Conservation (phyloP, 1,140 invertebrate species). For the Lerema accius region DNA sequence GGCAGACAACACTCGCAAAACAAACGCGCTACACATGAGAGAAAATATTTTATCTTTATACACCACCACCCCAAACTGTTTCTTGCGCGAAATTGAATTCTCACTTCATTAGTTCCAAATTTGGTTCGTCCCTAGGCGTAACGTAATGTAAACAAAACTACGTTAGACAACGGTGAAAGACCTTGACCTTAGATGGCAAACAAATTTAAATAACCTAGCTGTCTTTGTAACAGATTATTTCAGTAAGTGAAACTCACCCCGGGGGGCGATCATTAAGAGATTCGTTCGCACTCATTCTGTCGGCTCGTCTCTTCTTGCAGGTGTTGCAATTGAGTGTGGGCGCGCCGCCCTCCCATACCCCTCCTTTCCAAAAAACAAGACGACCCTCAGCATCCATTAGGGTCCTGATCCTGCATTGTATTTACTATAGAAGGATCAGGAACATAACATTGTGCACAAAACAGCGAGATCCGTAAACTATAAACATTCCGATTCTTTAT, state of each 20-base stretch:
- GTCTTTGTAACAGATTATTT: conserved; percentile 1
- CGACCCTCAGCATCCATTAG: conserved; percentile 73
- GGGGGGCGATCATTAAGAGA: conserved; percentile 48
- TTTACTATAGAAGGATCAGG: background rate
- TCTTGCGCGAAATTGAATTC: conserved; percentile 24
- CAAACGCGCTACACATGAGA: conserved; percentile 16
- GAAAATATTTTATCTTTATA: conserved; percentile 24
- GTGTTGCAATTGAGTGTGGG: conserved; percentile 70
- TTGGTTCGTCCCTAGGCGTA: conserved; percentile 6
- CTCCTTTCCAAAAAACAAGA: conserved; percentile 72
- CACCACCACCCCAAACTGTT: conserved; percentile 1
- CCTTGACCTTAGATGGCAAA: conserved; percentile 12
- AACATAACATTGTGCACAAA: background rate
- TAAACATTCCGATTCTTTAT: conserved; percentile 20
- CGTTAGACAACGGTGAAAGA: background rate
- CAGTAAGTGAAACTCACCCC: conserved; percentile 53
- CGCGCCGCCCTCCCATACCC: conserved; percentile 68
- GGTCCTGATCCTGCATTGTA: conserved; percentile 40
- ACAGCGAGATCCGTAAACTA: conserved; percentile 5
- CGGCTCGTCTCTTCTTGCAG: conserved; percentile 67
- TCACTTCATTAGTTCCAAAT: conserved; percentile 24
- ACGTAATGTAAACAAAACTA: conserved; percentile 10
- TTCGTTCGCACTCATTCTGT: conserved; percentile 66
- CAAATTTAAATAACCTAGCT: conserved; percentile 3
- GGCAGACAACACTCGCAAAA: background rate